phyloP scores from a whole-genome alignment of 2,888 invertebrate species.

The Ophioninae sp. region DNA sequence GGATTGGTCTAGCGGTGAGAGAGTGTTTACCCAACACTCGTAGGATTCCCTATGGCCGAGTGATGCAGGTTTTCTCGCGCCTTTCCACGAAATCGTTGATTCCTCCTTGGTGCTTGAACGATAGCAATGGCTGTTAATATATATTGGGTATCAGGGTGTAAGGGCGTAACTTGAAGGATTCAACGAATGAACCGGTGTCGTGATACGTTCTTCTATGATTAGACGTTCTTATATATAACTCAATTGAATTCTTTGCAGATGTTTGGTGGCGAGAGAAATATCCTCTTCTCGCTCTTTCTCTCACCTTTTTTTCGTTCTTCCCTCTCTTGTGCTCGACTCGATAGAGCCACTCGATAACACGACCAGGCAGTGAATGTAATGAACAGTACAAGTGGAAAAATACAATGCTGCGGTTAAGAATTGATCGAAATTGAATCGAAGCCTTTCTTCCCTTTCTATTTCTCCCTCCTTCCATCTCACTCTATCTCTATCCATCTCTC shows the following conservation, averaged over 20 bases:
- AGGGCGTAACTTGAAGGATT: constrained; percentile 13
- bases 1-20: constrained; percentile 29
- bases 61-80: constrained; percentile 29
- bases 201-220: constrained; percentile 16
- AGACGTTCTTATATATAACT: constrained; percentile 11
- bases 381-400: constrained; percentile 41
- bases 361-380: constrained; percentile 52
- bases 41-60: constrained; percentile 35
- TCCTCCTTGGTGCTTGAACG: constrained; percentile 50
- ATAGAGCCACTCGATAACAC: constrained; percentile 58
- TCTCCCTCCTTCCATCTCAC: constrained; percentile 1
- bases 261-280: constrained; percentile 38
- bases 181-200: background rate
- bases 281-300: background rate
- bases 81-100: constrained; percentile 58
- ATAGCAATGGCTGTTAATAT: constrained; percentile 37
- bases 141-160: background rate
- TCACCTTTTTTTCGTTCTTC: background rate
- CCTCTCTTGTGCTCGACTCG: constrained; percentile 37
- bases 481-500: background rate
- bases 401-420: constrained; percentile 45
- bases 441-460: constrained; percentile 24
- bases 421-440: constrained; percentile 18
- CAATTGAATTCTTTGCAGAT: constrained; percentile 42
- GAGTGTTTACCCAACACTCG: constrained; percentile 62